These are phyloP conservation scores for Rhabdomys dilectus DNA, from an alignment of 2,113 vertebrate species.

Conservation along the genomic window DNA sequence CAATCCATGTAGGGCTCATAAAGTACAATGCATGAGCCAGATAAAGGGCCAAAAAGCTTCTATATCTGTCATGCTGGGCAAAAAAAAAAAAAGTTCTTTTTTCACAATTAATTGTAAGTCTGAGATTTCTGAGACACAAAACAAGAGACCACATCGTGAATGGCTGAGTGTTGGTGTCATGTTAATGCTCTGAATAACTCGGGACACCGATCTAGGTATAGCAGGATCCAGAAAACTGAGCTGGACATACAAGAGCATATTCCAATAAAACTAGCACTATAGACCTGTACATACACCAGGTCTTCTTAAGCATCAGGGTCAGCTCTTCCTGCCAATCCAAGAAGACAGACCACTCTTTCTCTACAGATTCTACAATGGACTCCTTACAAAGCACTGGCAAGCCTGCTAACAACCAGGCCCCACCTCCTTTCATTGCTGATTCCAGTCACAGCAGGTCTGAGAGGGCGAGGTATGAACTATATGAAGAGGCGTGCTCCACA, in stretches of 20 bases:
- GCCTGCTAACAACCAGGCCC: background rate
- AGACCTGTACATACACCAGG: background rate
- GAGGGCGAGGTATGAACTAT: background rate
- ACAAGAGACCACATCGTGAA: background rate
- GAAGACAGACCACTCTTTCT: background rate
- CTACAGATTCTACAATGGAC: background rate
- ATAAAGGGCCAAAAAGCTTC: background rate
- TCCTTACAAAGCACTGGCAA: background rate
- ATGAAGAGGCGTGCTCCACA: background rate
- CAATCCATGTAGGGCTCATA: background rate
- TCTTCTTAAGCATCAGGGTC: background rate
- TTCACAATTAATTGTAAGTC: background rate
- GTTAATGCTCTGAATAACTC: background rate
- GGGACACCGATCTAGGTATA: background rate
- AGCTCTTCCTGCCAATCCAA: background rate
- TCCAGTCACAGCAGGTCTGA: conserved; percentile 1
- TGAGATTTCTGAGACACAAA: conserved; percentile 22
- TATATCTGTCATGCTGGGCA: background rate
- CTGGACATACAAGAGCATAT: background rate
- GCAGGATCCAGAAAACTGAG: background rate
- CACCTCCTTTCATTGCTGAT: background rate
- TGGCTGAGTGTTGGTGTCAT: background rate
- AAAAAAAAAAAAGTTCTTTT: background rate
- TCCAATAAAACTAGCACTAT: background rate
- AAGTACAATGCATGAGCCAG: background rate